Percentiles rank a stretch among this genome's conserved stretches.
Evolutionary conservation across 1,140 invertebrate genomes (phyloP).

Genomic region (Apis cerana): DNA sequence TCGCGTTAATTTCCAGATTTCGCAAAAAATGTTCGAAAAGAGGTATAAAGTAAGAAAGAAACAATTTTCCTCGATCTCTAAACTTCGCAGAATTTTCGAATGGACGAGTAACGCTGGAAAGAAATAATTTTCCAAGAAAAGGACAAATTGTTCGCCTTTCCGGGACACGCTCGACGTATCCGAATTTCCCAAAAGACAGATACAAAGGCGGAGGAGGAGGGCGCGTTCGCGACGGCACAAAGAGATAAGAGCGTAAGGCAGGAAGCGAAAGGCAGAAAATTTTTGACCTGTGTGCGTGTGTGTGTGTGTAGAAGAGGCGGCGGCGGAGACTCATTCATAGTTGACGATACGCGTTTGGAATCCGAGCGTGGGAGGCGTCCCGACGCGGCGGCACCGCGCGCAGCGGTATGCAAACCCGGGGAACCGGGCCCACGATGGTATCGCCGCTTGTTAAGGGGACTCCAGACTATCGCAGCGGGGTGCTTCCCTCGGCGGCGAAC

Average conservation of each 20-base stretch:
- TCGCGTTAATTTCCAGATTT: no score
- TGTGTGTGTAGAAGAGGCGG: not conserved
- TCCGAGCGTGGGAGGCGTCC: slow-evolving; percentile 51
- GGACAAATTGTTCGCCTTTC: no score
- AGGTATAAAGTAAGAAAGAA: no score
- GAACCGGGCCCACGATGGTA: slow-evolving; percentile 63
- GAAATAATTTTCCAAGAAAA: no score
- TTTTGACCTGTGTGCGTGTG: not conserved
- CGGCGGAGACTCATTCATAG: slow-evolving; percentile 39
- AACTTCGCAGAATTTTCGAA: no score
- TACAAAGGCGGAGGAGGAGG: no score
- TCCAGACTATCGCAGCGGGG: slow-evolving; percentile 70
- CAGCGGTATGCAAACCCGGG: slow-evolving; percentile 56
- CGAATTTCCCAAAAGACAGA: no score
- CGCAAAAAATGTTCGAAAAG: no score
- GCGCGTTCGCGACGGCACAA: no score
- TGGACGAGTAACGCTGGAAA: no score
- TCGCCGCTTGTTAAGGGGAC: slow-evolving; percentile 70
- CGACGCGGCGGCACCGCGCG: slow-evolving; percentile 40
- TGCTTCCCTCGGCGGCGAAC: slow-evolving; percentile 64
- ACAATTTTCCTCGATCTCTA: no score
- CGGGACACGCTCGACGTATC: no score
- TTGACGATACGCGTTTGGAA: slow-evolving; percentile 36
- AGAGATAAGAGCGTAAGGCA: not conserved
- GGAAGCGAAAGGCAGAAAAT: slow-evolving; percentile 2